These are phyloP conservation scores for Aurelia aurita complex sp. Pacific DNA, from an alignment of 30 jellyfish, hydroid and myxozoan species.

Conservation along the genomic window DNA sequence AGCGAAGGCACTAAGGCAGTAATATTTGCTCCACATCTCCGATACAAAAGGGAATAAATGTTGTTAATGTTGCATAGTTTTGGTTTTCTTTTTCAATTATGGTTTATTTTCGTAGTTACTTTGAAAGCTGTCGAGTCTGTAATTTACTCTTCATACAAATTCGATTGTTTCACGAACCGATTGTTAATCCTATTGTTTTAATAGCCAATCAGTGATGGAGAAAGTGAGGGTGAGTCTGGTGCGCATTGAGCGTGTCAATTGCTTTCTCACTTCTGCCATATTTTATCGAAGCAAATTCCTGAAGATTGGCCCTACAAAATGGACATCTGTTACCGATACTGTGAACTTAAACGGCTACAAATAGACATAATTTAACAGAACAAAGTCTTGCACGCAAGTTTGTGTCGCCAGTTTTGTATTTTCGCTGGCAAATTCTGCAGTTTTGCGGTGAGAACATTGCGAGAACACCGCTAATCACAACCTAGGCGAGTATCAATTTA, in stretches of 20 bases:
- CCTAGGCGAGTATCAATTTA: background rate
- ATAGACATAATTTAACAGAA: constrained; percentile 19
- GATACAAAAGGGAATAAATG: too few species aligned
- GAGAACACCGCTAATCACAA: too few species aligned
- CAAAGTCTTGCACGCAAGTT: background rate
- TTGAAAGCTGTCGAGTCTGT: background rate
- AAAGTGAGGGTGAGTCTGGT: constrained; percentile 94
- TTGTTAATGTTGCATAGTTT: too few species aligned
- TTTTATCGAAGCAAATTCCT: constrained; percentile 51
- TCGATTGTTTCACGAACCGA: background rate
- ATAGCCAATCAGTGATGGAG: constrained; percentile 72
- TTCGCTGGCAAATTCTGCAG: too few species aligned
- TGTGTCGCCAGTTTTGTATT: background rate
- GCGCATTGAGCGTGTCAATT: constrained; percentile 91
- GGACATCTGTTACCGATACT: constrained; percentile 58
- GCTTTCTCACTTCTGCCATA: constrained; percentile 69
- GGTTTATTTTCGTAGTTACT: too few species aligned
- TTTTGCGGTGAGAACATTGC: too few species aligned
- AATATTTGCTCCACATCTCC: too few species aligned
- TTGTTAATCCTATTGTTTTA: constrained; percentile 36
- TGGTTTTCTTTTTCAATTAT: too few species aligned
- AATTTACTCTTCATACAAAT: constrained; percentile 24
- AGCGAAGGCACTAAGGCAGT: too few species aligned
- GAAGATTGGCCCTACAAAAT: constrained; percentile 35
- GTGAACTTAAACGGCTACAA: constrained; percentile 9